Percentiles rank a stretch among this genome's conserved stretches.
Conservation (phyloP, 2,888 invertebrate genomes). For the Plebejus anna region DNA sequence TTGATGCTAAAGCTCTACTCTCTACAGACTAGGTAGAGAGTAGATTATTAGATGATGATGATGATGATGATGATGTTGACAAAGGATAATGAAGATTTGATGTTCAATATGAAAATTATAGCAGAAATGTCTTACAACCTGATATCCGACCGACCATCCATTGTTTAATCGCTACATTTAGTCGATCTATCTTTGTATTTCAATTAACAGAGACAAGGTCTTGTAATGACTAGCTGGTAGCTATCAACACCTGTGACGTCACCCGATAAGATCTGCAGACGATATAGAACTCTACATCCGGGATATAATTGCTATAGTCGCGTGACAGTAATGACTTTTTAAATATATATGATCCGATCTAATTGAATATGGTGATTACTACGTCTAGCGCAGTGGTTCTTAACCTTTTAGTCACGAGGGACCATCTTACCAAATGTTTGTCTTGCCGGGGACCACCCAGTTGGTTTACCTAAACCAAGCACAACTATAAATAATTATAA, state of each 20-base stretch:
- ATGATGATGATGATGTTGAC: background rate
- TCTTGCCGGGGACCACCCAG: no score
- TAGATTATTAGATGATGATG: background rate
- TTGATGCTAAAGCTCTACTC: no score
- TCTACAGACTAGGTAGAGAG: no score
- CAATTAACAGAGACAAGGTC: constrained; percentile 47
- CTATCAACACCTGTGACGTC: constrained; percentile 41
- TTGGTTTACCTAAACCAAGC: no score
- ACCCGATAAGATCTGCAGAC: constrained; percentile 24
- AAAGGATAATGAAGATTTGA: background rate
- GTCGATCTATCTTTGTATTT: constrained; percentile 30
- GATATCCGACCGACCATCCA: background rate
- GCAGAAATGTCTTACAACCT: background rate
- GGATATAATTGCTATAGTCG: constrained; percentile 6
- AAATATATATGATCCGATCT: constrained; percentile 17
- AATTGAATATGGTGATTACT: constrained; percentile 31
- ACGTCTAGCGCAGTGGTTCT: no score
- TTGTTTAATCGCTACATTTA: background rate
- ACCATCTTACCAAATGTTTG: no score
- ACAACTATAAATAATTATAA: no score
- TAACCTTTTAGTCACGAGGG: no score
- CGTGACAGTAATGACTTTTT: constrained; percentile 3
- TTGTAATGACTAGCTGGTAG: constrained; percentile 43
- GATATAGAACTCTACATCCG: constrained; percentile 9
- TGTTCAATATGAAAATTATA: background rate